Evolutionary conservation across 2,113 vertebrate species (phyloP).

Genomic region (Cepphus grylle): DNA sequence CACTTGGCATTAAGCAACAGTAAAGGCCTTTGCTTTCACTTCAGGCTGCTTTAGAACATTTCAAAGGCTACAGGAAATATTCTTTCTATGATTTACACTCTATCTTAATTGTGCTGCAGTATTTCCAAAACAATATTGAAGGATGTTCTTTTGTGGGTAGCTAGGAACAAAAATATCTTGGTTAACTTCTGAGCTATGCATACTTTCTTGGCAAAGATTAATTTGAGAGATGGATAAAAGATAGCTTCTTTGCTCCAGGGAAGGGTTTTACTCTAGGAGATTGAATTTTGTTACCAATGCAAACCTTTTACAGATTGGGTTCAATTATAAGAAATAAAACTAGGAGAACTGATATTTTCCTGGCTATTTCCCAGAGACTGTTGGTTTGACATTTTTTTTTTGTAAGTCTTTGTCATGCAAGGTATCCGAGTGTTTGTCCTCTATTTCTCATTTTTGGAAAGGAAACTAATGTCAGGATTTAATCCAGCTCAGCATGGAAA

Average conservation of each 20-base stretch:
- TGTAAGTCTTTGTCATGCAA: background rate
- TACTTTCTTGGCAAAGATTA: conserved; percentile 36
- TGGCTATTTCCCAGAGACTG: background rate
- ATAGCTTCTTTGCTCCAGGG: background rate
- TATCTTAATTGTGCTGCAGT: conserved; percentile 37
- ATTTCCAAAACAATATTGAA: conserved; percentile 68
- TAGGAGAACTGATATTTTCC: background rate
- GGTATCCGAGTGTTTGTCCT: background rate
- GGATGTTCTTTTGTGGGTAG: conserved; percentile 59
- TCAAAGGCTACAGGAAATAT: conserved; percentile 46
- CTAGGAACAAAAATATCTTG: conserved; percentile 60
- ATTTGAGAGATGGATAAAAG: conserved; percentile 10
- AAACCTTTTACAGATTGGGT: conserved; percentile 6
- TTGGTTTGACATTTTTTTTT: background rate
- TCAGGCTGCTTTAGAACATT: conserved; percentile 33
- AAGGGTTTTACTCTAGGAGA: background rate
- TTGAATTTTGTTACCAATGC: background rate
- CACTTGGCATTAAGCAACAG: conserved; percentile 46
- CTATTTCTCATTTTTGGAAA: background rate
- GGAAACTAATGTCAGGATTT: background rate
- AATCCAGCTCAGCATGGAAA: background rate
- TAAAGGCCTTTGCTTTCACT: conserved; percentile 33
- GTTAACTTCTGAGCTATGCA: conserved; percentile 59
- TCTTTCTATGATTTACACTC: conserved; percentile 53
- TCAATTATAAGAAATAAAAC: background rate